Conservation (phyloP, 2,113 vertebrate species). For the Plotosus lineatus region DNA sequence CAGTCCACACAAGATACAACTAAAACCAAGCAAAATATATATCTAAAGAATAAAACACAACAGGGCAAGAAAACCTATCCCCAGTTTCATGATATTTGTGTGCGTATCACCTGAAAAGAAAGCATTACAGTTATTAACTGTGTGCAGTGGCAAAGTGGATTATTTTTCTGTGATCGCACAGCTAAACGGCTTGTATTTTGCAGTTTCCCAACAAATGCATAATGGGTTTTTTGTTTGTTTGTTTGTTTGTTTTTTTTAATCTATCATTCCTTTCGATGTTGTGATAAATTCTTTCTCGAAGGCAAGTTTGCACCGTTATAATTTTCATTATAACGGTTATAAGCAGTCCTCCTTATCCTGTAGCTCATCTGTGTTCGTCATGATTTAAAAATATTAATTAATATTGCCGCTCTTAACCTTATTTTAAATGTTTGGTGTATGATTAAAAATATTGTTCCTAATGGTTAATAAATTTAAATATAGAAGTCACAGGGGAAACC, state of each 20-base stretch:
- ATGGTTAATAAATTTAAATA: no score
- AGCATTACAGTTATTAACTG: background rate
- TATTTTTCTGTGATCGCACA: background rate
- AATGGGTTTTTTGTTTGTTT: background rate
- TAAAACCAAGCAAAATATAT: background rate
- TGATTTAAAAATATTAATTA: no score
- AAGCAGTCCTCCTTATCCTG: background rate
- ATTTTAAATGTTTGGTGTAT: no score
- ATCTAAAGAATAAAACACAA: background rate
- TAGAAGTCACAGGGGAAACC: no score
- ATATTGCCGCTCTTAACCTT: no score
- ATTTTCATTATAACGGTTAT: background rate
- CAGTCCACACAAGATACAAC: constrained; percentile 8
- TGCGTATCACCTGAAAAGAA: background rate
- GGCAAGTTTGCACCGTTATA: background rate
- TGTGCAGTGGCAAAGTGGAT: no score
- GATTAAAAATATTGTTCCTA: no score
- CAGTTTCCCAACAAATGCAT: background rate
- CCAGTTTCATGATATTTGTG: background rate
- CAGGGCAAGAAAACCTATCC: background rate
- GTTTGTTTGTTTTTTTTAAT: no score
- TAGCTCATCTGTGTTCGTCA: no score
- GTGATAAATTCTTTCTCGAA: background rate
- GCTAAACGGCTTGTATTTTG: background rate
- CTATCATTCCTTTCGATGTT: background rate